Evolutionary conservation across 2,888 invertebrate species (phyloP), one percentile per base, ranked within the genome.

Genomic region (Tetragonisca angustula): DNA sequence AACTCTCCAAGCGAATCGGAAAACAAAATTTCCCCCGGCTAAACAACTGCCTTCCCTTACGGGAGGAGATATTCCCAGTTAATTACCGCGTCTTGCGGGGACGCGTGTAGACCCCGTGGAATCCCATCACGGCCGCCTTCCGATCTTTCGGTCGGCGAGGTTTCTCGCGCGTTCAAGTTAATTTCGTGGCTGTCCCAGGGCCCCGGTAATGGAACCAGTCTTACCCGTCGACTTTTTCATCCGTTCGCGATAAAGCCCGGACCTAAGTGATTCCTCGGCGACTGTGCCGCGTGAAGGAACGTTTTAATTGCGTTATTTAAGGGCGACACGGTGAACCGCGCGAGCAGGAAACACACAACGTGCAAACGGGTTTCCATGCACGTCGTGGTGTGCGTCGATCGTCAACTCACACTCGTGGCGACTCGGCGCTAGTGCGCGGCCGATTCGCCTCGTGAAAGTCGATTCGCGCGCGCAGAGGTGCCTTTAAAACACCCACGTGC

Each of bases 221-320:
- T 79, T 75, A 56, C 65, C 68, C 54, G 74, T 19, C 36, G 64
- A 32, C 56, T 77, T 82, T 70, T 77, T 77, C 69, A 52, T 43
- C 9, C 52, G 49, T 70, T 65, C 54, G 67, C 24, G 77, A 82
- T 82, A 79, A 79, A 76, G 81, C 67, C 75, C 9, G 69, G 70
- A n/a, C 73, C 52, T 68, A 64, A 76, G 65, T 67, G 76, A 71
- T 61, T 69, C 77, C 79, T 50, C 32, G 54, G 75, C 62, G n/a
- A 64, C 61, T 64, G 54, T 54, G 50, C 50, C 52, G 56, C 52
- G 61, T 68, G 68, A 54, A 65, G 73, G 61, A 78, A 71, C 78
- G 75, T 76, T 86, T 89, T 88, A 89, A 91, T 91, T 89, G 87
- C 86, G 88, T 90, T 90, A 90, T 86, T 90, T 87, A 86, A 87